Evolutionary conservation across 2,888 invertebrate species (phyloP), one percentile per base, ranked within the genome.

Genomic region (Tetrapedia diversipes): DNA sequence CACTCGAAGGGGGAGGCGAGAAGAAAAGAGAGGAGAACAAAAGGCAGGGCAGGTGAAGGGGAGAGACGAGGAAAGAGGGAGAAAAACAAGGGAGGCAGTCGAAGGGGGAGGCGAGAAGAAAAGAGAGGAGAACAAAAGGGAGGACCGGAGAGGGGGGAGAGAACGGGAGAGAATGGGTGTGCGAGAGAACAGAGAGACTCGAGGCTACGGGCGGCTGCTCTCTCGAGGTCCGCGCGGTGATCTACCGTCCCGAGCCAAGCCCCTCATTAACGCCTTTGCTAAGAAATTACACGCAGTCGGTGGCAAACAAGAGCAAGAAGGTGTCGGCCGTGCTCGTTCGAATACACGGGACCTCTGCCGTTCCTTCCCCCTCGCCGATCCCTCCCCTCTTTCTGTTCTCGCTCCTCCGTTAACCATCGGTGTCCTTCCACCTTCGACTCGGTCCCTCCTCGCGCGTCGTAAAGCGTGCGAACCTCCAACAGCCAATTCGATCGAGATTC

Each of bases 261-360:
- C 89, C 90, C 91, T 91, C 91, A 91, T 91, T 91, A 91, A 91
- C 91, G 91, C 91, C 90, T 91, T 90, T 89, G 90, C 90, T 89
- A 90, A 90, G 90, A 90, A 91, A 91, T 91, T 90, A 91, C 90
- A 91, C 90, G 90, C 90, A 88, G 89, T 88, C 89, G 88, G 90
- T 91, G 90, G 90, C 91, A 89, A 91, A 91, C 89, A 91, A 91
- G 91, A 90, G 89, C 89, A 90, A 90, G 89, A 90, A 90, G 90
- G 87, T 89, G 88, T 88, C 84, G 83, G 87, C 81, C 81, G 86
- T 80, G 85, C 83, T 84, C 82, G 82, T 83, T 82, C 81, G 85
- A 75, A 80, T 87, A 89, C 89, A 88, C 85, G 86, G 82, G 86
- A 87, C 79, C 75, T 68, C 45, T 54, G 39, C 63, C 74, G 76